Base-by-base conservation (phyloP, 1,140 invertebrate species). In the Drosophila trapezifrons region DNA sequence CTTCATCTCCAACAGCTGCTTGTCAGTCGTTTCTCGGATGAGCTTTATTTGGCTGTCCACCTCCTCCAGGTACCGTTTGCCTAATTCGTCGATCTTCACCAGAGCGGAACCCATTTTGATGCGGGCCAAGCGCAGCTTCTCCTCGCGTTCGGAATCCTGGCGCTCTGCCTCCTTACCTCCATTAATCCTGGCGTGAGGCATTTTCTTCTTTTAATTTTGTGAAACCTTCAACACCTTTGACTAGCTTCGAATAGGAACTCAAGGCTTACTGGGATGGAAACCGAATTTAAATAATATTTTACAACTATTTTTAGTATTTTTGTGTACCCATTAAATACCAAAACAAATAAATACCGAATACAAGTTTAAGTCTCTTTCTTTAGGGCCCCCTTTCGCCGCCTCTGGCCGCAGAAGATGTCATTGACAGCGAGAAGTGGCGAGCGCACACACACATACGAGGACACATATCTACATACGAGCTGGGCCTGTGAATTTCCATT, bases 171-270 rank as follows among this genome's bases (percentile, higher is more conserved):
- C 58, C 1, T 55, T 49, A 9, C 43, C 76, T 20, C 66, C 70
- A 0, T 18, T 27, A n/a, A 81, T 17, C 65, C 72, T 80, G 0
- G 75, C 84, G 18, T 81, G 81, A 27, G 77, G 63, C 87, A 91
- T 91, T 9, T 72, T 15, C 29, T 71, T 17, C 15, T 18, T 8
- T 4, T 0, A 4, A 13, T 8, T 45, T 15, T 27, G 4, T 18
- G 1, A 12, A 17, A 1, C 15, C 25, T 27, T 10, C n/a, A 47
- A 9, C 2, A 3, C 10, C 5, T 10, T 8, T 20, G 17, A 32
- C 2, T 18, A 9, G 25, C n/a, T 17, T 15, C 3, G 17, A 20
- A 13, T 15, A 8, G 8, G 18, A 8, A 10, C 5, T 20, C 32
- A 7, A 6, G 4, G 22, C 4, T 10, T 25, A 10, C n/a, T 40